These are phyloP conservation scores for Vulpes vulpes DNA, from an alignment of 2,113 vertebrate species.

Conservation along the genomic window DNA sequence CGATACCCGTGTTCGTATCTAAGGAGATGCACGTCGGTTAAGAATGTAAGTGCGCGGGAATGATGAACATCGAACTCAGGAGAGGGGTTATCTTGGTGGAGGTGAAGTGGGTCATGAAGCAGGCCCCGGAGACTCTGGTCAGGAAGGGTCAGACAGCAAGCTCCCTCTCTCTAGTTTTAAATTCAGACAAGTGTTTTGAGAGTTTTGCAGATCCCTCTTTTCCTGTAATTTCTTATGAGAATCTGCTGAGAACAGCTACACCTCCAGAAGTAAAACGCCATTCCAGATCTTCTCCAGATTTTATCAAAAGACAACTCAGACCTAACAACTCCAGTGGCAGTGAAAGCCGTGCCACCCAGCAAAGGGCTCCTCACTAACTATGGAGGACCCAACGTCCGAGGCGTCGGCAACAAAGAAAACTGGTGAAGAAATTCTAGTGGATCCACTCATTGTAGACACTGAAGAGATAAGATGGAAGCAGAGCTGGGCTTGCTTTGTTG, in stretches of 20 bases:
- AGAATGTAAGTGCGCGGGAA: not conserved
- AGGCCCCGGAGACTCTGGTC: not conserved
- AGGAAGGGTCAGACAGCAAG: not conserved
- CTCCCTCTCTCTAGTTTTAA: conserved; percentile 4
- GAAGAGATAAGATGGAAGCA: too few species aligned
- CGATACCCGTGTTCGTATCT: not conserved
- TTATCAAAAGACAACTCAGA: too few species aligned
- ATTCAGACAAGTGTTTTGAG: conserved; percentile 80
- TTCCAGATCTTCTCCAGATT: conserved; percentile 89
- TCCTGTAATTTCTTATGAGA: conserved; percentile 84
- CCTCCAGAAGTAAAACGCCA: conserved; percentile 88
- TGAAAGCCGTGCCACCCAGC: too few species aligned
- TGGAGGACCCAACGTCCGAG: too few species aligned
- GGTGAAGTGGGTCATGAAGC: not conserved
- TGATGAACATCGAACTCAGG: not conserved
- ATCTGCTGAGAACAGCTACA: conserved; percentile 86
- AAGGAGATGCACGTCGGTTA: not conserved
- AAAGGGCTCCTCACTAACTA: too few species aligned
- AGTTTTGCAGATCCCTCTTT: conserved; percentile 80
- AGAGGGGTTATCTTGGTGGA: not conserved
- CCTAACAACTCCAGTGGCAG: too few species aligned
- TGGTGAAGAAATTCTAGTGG: too few species aligned
- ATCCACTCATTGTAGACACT: too few species aligned
- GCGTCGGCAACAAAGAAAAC: too few species aligned
- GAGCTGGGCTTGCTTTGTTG: too few species aligned